A percentile compares a stretch with the other conserved stretches of the same genome.
These are phyloP conservation scores for Thunnus thynnus DNA, from an alignment of 2,113 vertebrate species.

Conservation along the genomic window DNA sequence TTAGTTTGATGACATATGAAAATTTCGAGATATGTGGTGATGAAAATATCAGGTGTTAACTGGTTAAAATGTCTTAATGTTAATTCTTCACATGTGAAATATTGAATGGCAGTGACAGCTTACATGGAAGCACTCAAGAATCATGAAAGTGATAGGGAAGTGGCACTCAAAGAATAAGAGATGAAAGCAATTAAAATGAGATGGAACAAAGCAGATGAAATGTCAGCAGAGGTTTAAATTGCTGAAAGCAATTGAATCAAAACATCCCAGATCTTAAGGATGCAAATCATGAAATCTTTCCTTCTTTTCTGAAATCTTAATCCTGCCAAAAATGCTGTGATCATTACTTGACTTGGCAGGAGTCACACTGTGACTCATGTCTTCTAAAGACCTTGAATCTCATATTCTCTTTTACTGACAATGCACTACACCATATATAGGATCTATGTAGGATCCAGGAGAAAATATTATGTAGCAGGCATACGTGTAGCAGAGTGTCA, in stretches of 20 bases:
- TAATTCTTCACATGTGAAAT: no score
- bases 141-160: not conserved
- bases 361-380: not conserved
- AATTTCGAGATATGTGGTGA: no score
- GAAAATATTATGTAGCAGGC: not conserved
- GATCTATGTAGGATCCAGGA: not conserved
- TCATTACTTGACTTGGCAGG: not conserved
- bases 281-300: not conserved
- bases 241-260: not conserved
- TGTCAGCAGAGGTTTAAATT: not conserved
- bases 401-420: not conserved
- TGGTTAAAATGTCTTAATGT: no score
- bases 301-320: not conserved
- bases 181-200: not conserved
- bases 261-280: not conserved
- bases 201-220: not conserved
- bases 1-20: no score
- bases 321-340: not conserved
- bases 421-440: not conserved
- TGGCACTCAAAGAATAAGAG: not conserved
- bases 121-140: no score
- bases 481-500: slow-evolving; percentile 8
- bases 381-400: slow-evolving; percentile 1
- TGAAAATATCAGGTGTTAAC: no score
- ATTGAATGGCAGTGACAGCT: no score